phyloP scores from a whole-genome alignment of 2,888 invertebrate species.

The Drosophila rubida region DNA sequence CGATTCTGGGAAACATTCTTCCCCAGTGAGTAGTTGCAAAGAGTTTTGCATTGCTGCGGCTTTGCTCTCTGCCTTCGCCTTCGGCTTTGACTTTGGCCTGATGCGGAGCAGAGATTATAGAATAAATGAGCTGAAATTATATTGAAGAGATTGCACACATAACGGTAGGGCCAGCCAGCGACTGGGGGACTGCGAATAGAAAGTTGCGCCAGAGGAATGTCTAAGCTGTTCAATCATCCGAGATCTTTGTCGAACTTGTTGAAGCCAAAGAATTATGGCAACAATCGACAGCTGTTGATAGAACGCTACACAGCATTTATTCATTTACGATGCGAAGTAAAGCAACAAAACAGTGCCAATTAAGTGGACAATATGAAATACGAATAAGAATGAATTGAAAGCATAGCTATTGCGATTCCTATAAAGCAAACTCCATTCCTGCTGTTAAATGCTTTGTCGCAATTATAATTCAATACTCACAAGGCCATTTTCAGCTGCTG shows the following conservation, averaged over 20 bases:
- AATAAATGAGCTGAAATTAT: slow-evolving; percentile 71
- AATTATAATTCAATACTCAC: slow-evolving; percentile 44
- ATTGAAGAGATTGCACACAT: slow-evolving; percentile 46
- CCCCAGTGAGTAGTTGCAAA: slow-evolving; percentile 61
- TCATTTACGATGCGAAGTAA: no score
- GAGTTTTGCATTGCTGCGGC: slow-evolving; percentile 64
- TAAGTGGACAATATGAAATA: no score
- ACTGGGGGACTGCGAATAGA: not conserved
- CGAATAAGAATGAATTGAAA: no score
- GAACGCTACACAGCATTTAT: not conserved
- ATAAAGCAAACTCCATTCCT: not conserved
- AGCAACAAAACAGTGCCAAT: no score
- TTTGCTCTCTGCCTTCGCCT: slow-evolving; percentile 20
- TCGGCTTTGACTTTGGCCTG: slow-evolving; percentile 24
- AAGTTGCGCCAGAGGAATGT: slow-evolving; percentile 30
- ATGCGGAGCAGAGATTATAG: slow-evolving; percentile 62
- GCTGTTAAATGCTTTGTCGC: slow-evolving; percentile 8
- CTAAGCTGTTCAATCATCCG: slow-evolving; percentile 67
- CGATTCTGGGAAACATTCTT: slow-evolving; percentile 82
- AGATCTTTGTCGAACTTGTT: slow-evolving; percentile 12
- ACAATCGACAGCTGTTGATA: not conserved
- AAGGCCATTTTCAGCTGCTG: not conserved
- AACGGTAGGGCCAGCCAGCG: slow-evolving; percentile 43
- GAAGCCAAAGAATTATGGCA: slow-evolving; percentile 2
- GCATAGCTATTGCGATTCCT: not conserved